Conservation (phyloP, 2,113 vertebrate species). For the Osmerus eperlanus region DNA sequence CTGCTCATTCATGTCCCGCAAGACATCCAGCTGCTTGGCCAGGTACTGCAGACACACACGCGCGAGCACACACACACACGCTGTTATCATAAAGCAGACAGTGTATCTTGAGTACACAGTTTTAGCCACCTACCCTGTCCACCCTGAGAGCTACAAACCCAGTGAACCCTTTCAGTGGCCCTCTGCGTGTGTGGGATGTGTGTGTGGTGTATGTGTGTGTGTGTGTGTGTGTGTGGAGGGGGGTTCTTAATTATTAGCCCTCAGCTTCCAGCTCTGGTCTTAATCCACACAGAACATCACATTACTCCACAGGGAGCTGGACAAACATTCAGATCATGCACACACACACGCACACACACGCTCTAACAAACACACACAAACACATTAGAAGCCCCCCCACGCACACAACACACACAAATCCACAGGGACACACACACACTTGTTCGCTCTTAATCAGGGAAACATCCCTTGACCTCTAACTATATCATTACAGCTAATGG, state of each 20-base stretch:
- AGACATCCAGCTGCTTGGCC: slow-evolving; percentile 91
- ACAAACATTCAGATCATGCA: not conserved
- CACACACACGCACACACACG: not conserved
- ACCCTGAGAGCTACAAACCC: not conserved
- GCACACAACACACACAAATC: too few species aligned
- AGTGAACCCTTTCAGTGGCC: not conserved
- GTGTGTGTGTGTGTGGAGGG: too few species aligned
- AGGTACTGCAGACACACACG: slow-evolving; percentile 76
- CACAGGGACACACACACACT: not conserved
- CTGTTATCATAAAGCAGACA: not conserved
- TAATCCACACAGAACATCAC: too few species aligned
- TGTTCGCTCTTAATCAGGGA: too few species aligned
- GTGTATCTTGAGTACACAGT: not conserved
- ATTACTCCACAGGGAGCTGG: too few species aligned
- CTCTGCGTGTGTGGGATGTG: too few species aligned
- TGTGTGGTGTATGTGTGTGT: too few species aligned
- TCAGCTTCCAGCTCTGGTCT: too few species aligned
- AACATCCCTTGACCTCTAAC: not conserved
- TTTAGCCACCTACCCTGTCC: not conserved
- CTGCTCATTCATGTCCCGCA: slow-evolving; percentile 95
- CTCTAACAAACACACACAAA: not conserved
- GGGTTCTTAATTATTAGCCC: too few species aligned
- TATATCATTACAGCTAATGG: not conserved
- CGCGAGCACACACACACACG: not conserved
- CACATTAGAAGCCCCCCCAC: not conserved